Conservation (phyloP, 2,888 invertebrate species). For the Spilosoma lubricipeda region DNA sequence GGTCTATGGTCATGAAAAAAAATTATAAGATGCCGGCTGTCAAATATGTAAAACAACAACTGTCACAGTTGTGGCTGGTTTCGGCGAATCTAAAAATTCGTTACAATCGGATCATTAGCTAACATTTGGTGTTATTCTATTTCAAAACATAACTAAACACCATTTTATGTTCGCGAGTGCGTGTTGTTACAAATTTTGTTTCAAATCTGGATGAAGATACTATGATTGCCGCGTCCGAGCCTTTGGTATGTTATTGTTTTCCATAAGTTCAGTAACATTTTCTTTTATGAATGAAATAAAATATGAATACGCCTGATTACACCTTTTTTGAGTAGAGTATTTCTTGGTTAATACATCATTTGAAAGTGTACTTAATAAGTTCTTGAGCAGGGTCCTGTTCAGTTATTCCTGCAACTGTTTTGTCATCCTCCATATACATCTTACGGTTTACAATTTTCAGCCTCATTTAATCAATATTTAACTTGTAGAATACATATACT, state of each 20-base stretch:
- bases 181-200: slow-evolving; percentile 65
- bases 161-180: slow-evolving; percentile 56
- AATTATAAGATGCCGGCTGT: slow-evolving; percentile 27
- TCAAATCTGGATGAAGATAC: slow-evolving; percentile 96
- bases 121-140: slow-evolving; percentile 15
- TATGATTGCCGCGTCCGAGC: slow-evolving; percentile 97
- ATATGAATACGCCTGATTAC: not conserved
- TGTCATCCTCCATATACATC: not conserved
- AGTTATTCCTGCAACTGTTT: not conserved
- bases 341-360: not conserved
- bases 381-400: not conserved
- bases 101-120: slow-evolving; percentile 20
- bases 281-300: not conserved
- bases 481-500: too few species aligned
- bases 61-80: not conserved
- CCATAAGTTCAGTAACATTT: not conserved
- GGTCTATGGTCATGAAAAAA: too few species aligned
- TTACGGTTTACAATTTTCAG: not conserved
- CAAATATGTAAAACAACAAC: slow-evolving; percentile 11
- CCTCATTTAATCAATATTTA: too few species aligned
- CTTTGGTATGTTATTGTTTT: slow-evolving; percentile 88
- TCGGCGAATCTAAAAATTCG: slow-evolving; percentile 19
- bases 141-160: slow-evolving; percentile 24
- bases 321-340: not conserved
- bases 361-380: not conserved